Evolutionary conservation across 2,113 vertebrate species (phyloP), one percentile per base, ranked within the genome.

Genomic region (Thalassarche chlororhynchos): DNA sequence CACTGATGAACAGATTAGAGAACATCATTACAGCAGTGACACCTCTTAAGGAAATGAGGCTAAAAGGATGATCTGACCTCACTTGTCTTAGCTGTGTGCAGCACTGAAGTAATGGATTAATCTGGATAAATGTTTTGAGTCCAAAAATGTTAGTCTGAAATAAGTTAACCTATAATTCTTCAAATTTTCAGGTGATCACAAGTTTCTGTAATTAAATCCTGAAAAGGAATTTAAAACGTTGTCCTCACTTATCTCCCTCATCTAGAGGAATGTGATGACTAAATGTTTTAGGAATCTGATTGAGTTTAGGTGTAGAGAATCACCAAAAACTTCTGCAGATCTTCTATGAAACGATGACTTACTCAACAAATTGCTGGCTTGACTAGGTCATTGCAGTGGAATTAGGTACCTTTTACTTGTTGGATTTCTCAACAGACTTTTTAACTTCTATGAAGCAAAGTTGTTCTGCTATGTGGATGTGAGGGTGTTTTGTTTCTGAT

Each of bases 391-490:
- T 40, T 62, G 28, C 16, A 68, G 32, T 51, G 26, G 36, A 78
- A 19, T 69, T 8, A 7, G 9, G 6, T 91, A 38, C 9, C 7
- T 69, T 75, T 55, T 17, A 10, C 1, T 0, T 74, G 21, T 36
- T 83, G 18, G 6, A 15, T 28, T 82, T 76, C 83, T 68, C 6
- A 58, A 15, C 5, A 58, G 10, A 13, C 3, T 40, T 51, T 52
- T 31, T 34, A 55, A 23, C 15, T 74, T 66, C 8, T 34, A 0
- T 54, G 42, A 70, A 78, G 25, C 23, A 25, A 62, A 64, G 10
- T 49, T 68, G 12, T 2, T 62, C 9, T 60, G 10, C 12, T 52
- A 0, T 34, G 12, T 65, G 23, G 4, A 5, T 47, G 6, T 55
- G n/a, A 69, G 4, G 14, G 8, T 57, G 7, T 36, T 84, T 49